Evolutionary conservation across 2,888 invertebrate genomes (phyloP), one percentile per base, ranked within the genome.

Genomic region (Sarcophaga carnaria): DNA sequence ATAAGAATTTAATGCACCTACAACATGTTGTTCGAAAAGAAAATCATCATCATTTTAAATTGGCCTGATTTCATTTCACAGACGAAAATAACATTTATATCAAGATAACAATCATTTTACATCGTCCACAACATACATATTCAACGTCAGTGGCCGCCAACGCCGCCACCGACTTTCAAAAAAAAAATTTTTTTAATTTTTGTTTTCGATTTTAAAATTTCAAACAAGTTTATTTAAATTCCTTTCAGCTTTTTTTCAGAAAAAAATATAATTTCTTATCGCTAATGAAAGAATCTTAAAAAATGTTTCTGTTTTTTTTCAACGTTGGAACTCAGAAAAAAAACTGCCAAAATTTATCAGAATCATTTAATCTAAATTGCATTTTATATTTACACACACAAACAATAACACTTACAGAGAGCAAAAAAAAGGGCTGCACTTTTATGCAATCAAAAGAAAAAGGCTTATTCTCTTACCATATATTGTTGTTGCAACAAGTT

Each of bases 291-390:
- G 78, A 84, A 87, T 87, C 87, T 86, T 10, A 37, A 37, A 37
- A 37, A 72, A 75, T 79, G 69, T 81, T 84, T 83, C 66, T 66
- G 79, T 82, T 64, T 77, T 70, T 47, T 78, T 54, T 54, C 17
- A 54, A 17, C 17, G 54, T 4, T 14, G 54, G 76, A 72, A 67
- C 82, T 3, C 8, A 37, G 0, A 37, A 10, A 37, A 85, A 82
- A 78, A 79, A 86, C 79, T 86, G 82, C 80, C 86, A 84, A 82
- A 79, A 87, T 79, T 84, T 87, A 87, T 87, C 87, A 81, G 82
- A 87, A 87, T 84, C 87, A 84, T 84, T 87, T 87, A 84, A 87
- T 87, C 87, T 87, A 87, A 87, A 87, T 87, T 87, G 84, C 87
- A 87, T 87, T 87, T 87, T 87, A 71, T 76, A 87, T 84, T 87